Conservation (phyloP, 2,113 vertebrate genomes). For the Alces alces region DNA sequence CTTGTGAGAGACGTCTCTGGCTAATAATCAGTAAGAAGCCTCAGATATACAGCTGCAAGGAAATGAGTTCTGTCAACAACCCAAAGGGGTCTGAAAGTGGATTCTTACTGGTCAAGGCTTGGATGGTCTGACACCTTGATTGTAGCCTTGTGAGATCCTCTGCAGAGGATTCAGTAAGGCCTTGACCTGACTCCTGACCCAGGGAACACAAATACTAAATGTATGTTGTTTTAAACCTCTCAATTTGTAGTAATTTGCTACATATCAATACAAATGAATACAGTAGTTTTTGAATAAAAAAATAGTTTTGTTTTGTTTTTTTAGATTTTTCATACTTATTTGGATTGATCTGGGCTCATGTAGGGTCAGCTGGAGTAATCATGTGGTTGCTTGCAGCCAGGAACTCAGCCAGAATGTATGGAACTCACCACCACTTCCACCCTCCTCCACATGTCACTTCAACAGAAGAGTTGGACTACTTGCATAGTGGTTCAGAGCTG, state of each 20-base stretch:
- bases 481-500: neutral
- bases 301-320: neutral
- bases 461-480: neutral
- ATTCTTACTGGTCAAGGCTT: neutral
- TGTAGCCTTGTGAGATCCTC: neutral
- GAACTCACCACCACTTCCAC: rapidly evolving
- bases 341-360: neutral
- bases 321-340: neutral
- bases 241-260: neutral
- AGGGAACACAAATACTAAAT: neutral
- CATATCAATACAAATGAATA: neutral
- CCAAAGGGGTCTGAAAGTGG: neutral
- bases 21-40: neutral
- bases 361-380: neutral
- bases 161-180: neutral
- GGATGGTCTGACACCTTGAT: neutral
- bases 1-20: neutral
- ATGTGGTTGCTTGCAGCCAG: neutral
- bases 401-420: neutral
- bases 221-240: neutral
- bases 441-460: neutral
- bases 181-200: neutral
- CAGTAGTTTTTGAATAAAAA: neutral
- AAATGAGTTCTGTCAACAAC: neutral
- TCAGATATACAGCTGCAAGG: neutral